Conservation (phyloP, 2,888 invertebrate species). For the Catocala nupta region DNA sequence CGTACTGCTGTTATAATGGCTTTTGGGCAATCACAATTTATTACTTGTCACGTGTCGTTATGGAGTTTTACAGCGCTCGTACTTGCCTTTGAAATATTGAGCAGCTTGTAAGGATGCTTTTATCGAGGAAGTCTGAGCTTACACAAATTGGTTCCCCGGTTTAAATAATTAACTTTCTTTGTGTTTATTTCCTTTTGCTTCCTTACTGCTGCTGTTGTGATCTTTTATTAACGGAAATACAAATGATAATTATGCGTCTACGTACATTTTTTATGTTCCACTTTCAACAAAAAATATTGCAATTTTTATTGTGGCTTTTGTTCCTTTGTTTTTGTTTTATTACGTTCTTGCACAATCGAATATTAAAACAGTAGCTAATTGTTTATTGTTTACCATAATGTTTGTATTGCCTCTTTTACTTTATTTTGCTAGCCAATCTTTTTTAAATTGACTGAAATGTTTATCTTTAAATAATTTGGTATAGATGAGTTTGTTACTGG, state of each 20-base stretch:
- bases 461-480: no score
- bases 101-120: slow-evolving; percentile 37
- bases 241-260: slow-evolving; percentile 18
- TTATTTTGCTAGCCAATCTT: no score
- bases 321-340: not conserved
- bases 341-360: not conserved
- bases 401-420: no score
- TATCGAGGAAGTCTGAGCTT: slow-evolving; percentile 27
- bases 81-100: slow-evolving; percentile 43
- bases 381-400: no score
- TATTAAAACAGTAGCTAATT: no score
- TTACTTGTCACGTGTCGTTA: slow-evolving; percentile 56
- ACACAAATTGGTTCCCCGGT: slow-evolving; percentile 33
- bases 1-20: slow-evolving; percentile 67
- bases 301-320: slow-evolving; percentile 6
- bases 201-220: slow-evolving; percentile 12
- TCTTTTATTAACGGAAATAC: slow-evolving; percentile 18
- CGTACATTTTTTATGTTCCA: slow-evolving; percentile 8
- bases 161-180: slow-evolving; percentile 36
- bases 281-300: slow-evolving; percentile 8
- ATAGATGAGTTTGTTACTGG: no score
- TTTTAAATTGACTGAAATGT: no score
- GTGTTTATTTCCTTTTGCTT: slow-evolving; percentile 17
- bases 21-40: slow-evolving; percentile 66
- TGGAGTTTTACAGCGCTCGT: slow-evolving; percentile 40